Base-by-base conservation (phyloP, 2,888 invertebrate species). In the Spilarctia lutea region DNA sequence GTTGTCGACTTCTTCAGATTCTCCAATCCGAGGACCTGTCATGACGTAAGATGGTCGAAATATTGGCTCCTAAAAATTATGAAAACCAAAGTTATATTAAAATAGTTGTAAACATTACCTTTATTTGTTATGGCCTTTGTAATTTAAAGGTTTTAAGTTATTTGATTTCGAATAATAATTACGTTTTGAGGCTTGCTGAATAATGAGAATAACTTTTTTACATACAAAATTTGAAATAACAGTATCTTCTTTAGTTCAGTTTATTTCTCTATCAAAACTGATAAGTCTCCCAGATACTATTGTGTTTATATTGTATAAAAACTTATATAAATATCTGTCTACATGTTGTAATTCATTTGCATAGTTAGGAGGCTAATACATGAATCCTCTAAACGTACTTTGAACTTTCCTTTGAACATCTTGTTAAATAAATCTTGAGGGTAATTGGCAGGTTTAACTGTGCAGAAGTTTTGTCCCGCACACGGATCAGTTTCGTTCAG, bases 341-440 rank as follows among this genome's bases (percentile, higher is more conserved):
- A 45, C 6, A 45, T 48, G 18, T 48, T 48, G 48, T 48, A 48
- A 48, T 48, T 20, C 6, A 48, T 48, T 48, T 48, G 48, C 20
- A 6, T 20, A 11, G 20, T 7, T 48, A 52, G 52, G 20, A 52
- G 52, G 24, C 24, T 8, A 48, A 18, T 48, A 27, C 60, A 16
- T 27, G 16, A 16, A 42, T 56, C 13, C 30, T 48, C 65, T 20
- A 65, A 42, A 68, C 72, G 78, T n/a, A 80, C 79, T 85, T 91
- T 91, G 86, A 91, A 92, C 76, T 88, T 87, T 76, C 87, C 90
- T 79, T 90, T 92, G 35, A 93, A 92, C 83, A 94, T 85, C 6
- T 85, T 84, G 75, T 93, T 91, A 75, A 91, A 93, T 30, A 83
- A 77, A 2, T 89, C 87, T 42, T 94, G 89, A 10, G 94, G 94